Evolutionary conservation across 2,888 invertebrate species (phyloP).

Genomic region (Nephrotoma flavescens): DNA sequence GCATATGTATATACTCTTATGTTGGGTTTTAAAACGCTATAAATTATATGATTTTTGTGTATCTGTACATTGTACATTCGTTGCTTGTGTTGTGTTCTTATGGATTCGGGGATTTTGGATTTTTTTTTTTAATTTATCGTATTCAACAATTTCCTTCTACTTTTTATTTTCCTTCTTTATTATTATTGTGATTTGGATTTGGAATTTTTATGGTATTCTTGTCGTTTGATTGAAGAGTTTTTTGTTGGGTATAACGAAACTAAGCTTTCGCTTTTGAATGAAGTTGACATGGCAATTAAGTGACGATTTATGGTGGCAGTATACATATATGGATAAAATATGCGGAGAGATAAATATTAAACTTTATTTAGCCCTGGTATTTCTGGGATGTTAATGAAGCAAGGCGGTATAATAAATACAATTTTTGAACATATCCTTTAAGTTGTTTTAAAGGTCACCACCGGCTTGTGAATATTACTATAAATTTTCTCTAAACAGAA

Average conservation of each 20-base stretch:
- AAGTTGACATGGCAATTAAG: background rate
- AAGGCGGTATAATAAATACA: too few relatives aligned
- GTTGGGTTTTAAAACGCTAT: background rate
- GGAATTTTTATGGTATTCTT: background rate
- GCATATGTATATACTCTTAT: background rate
- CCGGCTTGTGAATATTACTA: too few relatives aligned
- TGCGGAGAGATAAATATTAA: too few relatives aligned
- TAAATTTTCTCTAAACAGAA: too few relatives aligned
- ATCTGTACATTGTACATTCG: background rate
- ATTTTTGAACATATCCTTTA: too few relatives aligned
- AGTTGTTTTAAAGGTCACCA: too few relatives aligned
- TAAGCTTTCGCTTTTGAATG: background rate
- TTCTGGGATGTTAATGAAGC: too few relatives aligned
- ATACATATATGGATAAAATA: too few relatives aligned
- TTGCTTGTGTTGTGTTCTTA: background rate
- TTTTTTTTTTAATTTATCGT: background rate
- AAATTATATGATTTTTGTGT: background rate
- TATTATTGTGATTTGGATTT: background rate
- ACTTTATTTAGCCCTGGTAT: too few relatives aligned
- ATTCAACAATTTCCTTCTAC: background rate
- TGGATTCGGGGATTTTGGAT: background rate
- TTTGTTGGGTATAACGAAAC: background rate
- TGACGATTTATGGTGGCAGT: background rate
- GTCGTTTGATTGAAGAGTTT: background rate
- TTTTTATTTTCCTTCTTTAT: background rate